Conservation (phyloP, 2,113 vertebrate species). For the Callionymus lyra region DNA sequence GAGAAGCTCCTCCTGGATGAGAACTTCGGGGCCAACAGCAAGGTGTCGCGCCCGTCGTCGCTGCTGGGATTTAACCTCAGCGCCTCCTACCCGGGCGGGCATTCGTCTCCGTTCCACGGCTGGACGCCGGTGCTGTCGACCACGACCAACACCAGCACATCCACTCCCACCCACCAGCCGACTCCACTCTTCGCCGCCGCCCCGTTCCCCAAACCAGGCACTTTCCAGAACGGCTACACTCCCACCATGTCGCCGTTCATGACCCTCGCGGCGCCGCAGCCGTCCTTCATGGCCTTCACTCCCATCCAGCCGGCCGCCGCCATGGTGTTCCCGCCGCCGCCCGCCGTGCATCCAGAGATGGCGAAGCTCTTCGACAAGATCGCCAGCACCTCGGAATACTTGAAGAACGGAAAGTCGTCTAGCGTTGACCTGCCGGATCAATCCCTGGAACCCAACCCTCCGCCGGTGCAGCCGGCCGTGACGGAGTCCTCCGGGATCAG, state of each 20-base stretch:
- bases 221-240: slow-evolving; percentile 86
- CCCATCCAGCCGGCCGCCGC: slow-evolving; percentile 66
- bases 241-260: slow-evolving; percentile 69
- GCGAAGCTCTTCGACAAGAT: slow-evolving; percentile 93
- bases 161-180: slow-evolving; percentile 50
- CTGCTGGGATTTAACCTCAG: slow-evolving; percentile 75
- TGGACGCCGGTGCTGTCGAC: slow-evolving; percentile 74
- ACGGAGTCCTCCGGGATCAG: slow-evolving; percentile 65
- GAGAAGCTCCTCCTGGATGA: slow-evolving; percentile 90
- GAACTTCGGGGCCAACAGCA: slow-evolving; percentile 73
- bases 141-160: slow-evolving; percentile 64
- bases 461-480: slow-evolving; percentile 40
- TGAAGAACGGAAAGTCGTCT: slow-evolving; percentile 79
- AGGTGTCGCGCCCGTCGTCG: slow-evolving; percentile 48
- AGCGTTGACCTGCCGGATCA: slow-evolving; percentile 61
- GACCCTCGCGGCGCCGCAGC: slow-evolving; percentile 61
- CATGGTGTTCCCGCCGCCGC: slow-evolving; percentile 68
- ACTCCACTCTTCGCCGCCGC: slow-evolving; percentile 70
- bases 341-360: slow-evolving; percentile 81
- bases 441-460: slow-evolving; percentile 55
- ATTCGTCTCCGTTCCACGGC: slow-evolving; percentile 65
- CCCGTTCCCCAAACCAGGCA: slow-evolving; percentile 73
- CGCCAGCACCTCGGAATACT: slow-evolving; percentile 90
- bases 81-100: slow-evolving; percentile 76
- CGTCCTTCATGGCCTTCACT: slow-evolving; percentile 75